Evolutionary conservation across 2,113 vertebrate genomes (phyloP).

Genomic region (Clarias batrachus): DNA sequence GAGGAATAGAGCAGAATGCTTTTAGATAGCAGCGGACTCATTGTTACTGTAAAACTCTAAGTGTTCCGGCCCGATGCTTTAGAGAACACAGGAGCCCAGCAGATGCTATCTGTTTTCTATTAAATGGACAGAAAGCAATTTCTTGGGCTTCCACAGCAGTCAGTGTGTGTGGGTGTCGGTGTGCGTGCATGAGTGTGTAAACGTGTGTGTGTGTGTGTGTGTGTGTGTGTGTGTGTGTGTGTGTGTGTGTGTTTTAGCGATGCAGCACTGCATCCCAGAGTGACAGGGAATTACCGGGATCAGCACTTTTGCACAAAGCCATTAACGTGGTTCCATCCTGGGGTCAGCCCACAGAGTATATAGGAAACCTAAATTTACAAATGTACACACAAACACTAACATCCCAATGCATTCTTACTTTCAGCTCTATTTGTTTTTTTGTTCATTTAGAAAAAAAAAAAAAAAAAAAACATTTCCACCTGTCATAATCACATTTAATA

Average conservation of each 20-base stretch:
- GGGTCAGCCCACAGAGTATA: slow-evolving; percentile 35
- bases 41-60: slow-evolving; percentile 26
- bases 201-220: slow-evolving; percentile 28
- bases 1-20: background rate
- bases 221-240: background rate
- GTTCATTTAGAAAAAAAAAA: background rate
- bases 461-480: background rate
- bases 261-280: slow-evolving; percentile 19
- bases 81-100: slow-evolving; percentile 41
- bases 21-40: slow-evolving; percentile 26
- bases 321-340: slow-evolving; percentile 45
- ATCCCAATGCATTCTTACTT: background rate
- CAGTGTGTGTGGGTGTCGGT: slow-evolving; percentile 24
- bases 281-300: slow-evolving; percentile 55
- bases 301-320: slow-evolving; percentile 57
- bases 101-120: slow-evolving; percentile 60
- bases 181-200: slow-evolving; percentile 35
- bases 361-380: background rate
- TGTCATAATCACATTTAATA: background rate
- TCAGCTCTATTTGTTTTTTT: background rate
- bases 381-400: background rate
- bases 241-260: slow-evolving; percentile 38
- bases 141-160: slow-evolving; percentile 52
- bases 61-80: slow-evolving; percentile 18
- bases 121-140: slow-evolving; percentile 60